phyloP scores from a whole-genome alignment of 2,113 vertebrate species.

The Zosterops pallidus region DNA sequence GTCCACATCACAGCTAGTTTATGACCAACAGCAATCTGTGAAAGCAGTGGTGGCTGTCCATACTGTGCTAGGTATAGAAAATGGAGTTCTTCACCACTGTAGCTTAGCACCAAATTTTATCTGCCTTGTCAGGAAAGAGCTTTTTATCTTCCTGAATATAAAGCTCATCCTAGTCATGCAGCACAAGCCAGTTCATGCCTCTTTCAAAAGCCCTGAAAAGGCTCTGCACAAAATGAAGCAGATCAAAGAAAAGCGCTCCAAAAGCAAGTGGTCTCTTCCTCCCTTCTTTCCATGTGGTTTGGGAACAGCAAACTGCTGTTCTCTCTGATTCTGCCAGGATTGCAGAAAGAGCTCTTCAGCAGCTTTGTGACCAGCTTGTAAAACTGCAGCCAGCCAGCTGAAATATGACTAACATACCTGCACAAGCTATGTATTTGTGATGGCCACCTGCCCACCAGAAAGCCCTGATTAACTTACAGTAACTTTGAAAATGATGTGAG shows the following conservation, averaged over 20 bases:
- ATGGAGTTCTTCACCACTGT: background rate
- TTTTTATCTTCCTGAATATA: background rate
- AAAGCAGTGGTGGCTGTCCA: background rate
- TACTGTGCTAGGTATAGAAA: background rate
- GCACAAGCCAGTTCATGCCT: background rate
- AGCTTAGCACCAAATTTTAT: background rate
- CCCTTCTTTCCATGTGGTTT: background rate
- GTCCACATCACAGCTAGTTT: background rate
- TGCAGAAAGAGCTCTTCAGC: conserved; percentile 21
- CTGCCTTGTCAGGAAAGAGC: background rate
- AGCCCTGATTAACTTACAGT: background rate
- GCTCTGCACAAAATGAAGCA: background rate
- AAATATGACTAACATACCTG: background rate
- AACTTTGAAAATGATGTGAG: background rate
- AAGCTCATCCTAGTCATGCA: background rate
- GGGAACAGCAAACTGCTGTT: conserved; percentile 9
- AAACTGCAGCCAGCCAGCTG: background rate
- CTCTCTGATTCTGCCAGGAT: background rate
- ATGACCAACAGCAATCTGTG: background rate
- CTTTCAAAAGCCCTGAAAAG: conserved; percentile 19
- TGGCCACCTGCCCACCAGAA: background rate
- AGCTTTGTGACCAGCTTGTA: conserved; percentile 5
- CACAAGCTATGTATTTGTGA: background rate
- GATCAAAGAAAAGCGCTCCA: background rate
- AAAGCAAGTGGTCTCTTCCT: conserved; percentile 4